Percentiles rank a stretch among this genome's conserved stretches.
phyloP scores from a whole-genome alignment of 2,113 vertebrate genomes.

The Vanacampus margaritifer region DNA sequence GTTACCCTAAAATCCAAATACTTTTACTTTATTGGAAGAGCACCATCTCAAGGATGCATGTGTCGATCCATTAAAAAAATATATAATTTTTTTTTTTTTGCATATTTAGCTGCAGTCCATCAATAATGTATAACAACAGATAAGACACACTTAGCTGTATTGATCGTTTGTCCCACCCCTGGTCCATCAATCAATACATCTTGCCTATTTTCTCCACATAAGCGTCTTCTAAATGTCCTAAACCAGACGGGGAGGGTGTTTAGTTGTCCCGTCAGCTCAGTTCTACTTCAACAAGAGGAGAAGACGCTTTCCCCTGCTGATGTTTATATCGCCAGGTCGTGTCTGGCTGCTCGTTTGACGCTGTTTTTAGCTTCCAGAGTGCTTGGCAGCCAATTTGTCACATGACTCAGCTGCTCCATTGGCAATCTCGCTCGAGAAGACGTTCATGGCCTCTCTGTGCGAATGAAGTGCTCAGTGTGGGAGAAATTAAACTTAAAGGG shows the following conservation, averaged over 20 bases:
- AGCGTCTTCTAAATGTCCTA: slow-evolving; percentile 17
- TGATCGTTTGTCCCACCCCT: background rate
- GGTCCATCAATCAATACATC: slow-evolving; percentile 35
- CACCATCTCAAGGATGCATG: background rate
- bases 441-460: background rate
- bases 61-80: background rate
- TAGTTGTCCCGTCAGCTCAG: slow-evolving; percentile 14
- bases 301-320: slow-evolving; percentile 23
- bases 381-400: slow-evolving; percentile 19
- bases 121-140: slow-evolving; percentile 3
- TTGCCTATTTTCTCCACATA: slow-evolving; percentile 21
- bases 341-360: background rate
- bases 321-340: slow-evolving; percentile 33
- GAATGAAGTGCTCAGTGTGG: background rate
- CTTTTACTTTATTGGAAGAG: background rate
- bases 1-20: background rate
- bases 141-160: background rate
- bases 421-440: slow-evolving; percentile 2
- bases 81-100: background rate
- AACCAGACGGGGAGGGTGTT: background rate
- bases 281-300: slow-evolving; percentile 17
- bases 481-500: background rate
- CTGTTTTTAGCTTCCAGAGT: slow-evolving; percentile 21
- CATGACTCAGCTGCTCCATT: slow-evolving; percentile 11
- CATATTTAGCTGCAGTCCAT: background rate